Percentiles rank a stretch among this genome's conserved stretches.
phyloP scores from a whole-genome alignment of 2,888 invertebrate genomes.

The Brachylomia viminalis region DNA sequence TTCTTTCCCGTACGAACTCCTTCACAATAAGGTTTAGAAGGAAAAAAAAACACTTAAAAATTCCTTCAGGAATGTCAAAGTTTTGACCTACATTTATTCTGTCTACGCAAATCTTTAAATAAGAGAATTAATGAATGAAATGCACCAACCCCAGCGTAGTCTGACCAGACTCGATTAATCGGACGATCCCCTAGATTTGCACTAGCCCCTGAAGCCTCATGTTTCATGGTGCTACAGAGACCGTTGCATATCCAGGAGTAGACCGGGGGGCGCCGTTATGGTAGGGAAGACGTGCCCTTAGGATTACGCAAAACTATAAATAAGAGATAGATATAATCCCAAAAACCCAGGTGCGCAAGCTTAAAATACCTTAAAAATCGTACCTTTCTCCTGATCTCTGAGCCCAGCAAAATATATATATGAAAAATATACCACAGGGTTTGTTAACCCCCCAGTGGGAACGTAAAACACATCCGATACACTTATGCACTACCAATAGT shows the following conservation, averaged over 20 bases:
- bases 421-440: conserved; percentile 45
- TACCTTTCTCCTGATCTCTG: conserved; percentile 32
- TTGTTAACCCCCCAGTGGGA: conserved; percentile 53
- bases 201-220: too few species aligned
- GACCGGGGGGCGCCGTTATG: too few species aligned
- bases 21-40: not conserved
- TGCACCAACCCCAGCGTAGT: too few species aligned
- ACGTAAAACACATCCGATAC: conserved; percentile 67
- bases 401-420: conserved; percentile 45
- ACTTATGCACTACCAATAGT: conserved; percentile 72
- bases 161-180: too few species aligned
- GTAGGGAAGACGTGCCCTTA: too few species aligned
- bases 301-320: too few species aligned
- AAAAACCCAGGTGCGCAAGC: conserved; percentile 9
- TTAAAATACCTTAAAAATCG: conserved; percentile 24
- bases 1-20: not conserved
- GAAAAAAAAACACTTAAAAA: not conserved
- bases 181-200: too few species aligned
- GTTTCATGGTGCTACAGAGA: too few species aligned
- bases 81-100: not conserved
- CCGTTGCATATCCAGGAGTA: too few species aligned
- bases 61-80: not conserved
- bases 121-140: not conserved
- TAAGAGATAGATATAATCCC: not conserved
- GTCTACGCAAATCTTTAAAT: not conserved